A percentile compares a stretch with the other conserved stretches of the same genome.
Evolutionary conservation across 2,797 vertebrate species (phyloP).

Genomic region (Parauchenoglanis punctatus): DNA sequence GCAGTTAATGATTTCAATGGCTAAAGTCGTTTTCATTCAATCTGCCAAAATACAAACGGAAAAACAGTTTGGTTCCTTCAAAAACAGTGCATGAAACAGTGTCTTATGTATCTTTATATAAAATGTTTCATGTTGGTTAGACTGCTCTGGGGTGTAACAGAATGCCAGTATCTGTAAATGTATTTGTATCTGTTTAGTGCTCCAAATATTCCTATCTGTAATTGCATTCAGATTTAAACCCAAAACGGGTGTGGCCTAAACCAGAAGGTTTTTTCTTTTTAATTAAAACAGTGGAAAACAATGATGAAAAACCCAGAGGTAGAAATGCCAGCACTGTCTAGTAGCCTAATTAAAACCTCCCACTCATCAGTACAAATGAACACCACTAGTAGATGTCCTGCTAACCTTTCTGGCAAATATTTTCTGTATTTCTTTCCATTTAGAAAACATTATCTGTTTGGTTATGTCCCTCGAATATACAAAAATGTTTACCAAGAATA

Average conservation of each 20-base stretch:
- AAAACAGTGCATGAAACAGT: background rate
- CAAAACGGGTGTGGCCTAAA: background rate
- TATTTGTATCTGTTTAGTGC: background rate
- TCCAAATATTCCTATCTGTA: background rate
- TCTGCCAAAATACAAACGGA: background rate
- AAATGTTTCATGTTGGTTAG: background rate
- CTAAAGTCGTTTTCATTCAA: background rate
- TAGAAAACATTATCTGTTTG: background rate
- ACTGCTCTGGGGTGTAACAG: background rate
- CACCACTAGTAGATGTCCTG: background rate
- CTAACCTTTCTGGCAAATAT: conserved; percentile 1
- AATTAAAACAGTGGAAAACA: background rate
- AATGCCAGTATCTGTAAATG: background rate
- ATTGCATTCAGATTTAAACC: background rate
- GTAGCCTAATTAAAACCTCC: background rate
- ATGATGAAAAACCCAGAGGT: background rate
- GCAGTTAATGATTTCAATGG: background rate
- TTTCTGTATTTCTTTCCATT: background rate
- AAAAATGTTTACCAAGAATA: conserved; percentile 57
- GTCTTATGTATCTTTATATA: background rate
- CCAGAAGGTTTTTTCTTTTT: too few relatives aligned
- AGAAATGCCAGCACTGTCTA: background rate
- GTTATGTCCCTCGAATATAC: background rate
- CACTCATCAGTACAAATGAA: background rate
- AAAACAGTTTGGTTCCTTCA: background rate